These are phyloP conservation scores for Allolobophora icterica DNA, from an alignment of 2,888 invertebrate genomes.

Conservation along the genomic window DNA sequence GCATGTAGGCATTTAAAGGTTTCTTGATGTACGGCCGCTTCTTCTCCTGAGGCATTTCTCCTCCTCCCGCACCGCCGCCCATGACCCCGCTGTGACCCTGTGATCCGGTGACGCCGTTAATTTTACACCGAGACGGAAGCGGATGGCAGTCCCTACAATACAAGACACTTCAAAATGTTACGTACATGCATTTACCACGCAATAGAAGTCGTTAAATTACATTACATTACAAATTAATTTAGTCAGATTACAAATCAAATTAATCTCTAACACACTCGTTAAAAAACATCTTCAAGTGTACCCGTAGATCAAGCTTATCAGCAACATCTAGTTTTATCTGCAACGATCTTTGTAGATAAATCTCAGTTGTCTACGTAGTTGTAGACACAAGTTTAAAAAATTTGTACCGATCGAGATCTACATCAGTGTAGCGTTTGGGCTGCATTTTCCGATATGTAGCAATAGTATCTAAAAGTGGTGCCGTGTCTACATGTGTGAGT, in stretches of 20 bases:
- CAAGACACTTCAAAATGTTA: not conserved
- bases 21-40: constrained; percentile 86
- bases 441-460: too few relatives aligned
- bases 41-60: constrained; percentile 38
- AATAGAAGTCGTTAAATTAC: not conserved
- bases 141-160: constrained; percentile 4
- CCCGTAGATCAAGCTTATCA: too few relatives aligned
- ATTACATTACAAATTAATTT: not conserved
- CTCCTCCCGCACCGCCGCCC: not conserved
- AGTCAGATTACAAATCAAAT: not conserved
- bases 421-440: too few relatives aligned
- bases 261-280: not conserved
- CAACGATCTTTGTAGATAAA: too few relatives aligned
- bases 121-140: constrained; percentile 3
- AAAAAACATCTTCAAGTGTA: too few relatives aligned
- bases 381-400: too few relatives aligned
- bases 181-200: not conserved
- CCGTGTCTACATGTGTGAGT: too few relatives aligned
- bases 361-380: too few relatives aligned
- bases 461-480: too few relatives aligned
- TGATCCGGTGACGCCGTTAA: not conserved
- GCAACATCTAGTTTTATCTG: too few relatives aligned
- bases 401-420: too few relatives aligned
- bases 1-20: constrained; percentile 99
- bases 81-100: not conserved